Percentiles rank a stretch among this genome's conserved stretches.
Conservation (phyloP, 2,888 invertebrate genomes). For the Drosophila fungiperda region DNA sequence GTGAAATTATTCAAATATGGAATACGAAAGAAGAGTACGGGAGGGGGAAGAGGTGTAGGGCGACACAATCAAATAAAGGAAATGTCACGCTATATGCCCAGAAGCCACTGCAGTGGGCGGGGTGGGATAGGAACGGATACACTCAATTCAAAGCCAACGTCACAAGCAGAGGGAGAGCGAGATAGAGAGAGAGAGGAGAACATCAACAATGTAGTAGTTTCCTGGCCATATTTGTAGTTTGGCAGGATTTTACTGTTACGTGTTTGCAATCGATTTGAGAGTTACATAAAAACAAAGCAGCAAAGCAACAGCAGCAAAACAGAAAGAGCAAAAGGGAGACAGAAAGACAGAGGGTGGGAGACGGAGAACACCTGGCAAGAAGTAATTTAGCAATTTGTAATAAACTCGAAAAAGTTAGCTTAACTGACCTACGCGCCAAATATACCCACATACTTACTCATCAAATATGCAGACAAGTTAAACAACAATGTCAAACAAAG, state of each 20-base stretch:
- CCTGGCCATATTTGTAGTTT: conserved; percentile 47
- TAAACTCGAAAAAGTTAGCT: conserved; percentile 46
- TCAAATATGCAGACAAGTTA: conserved; percentile 76
- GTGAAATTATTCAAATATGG: conserved; percentile 62
- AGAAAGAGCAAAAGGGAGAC: neutral
- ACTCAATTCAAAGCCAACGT: conserved; percentile 39
- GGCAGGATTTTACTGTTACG: conserved; percentile 75
- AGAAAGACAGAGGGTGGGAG: conserved; percentile 7
- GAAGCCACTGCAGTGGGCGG: conserved; percentile 42
- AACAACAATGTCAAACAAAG: conserved; percentile 60
- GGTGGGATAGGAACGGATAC: neutral
- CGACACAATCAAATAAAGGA: conserved; percentile 75
- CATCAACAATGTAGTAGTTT: conserved; percentile 65
- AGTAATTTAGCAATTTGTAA: conserved; percentile 61
- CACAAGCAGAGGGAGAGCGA: conserved; percentile 17
- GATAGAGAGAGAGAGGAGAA: conserved; percentile 22
- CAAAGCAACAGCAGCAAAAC: conserved; percentile 15
- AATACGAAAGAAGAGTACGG: neutral
- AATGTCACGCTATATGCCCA: conserved; percentile 76
- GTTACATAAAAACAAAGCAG: conserved; percentile 70
- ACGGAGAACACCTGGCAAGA: conserved; percentile 12
- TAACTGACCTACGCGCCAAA: conserved; percentile 74
- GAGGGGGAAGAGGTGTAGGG: conserved; percentile 20
- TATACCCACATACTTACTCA: conserved; percentile 7
- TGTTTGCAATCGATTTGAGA: conserved; percentile 81